phyloP scores from a whole-genome alignment of 2,888 invertebrate species.

The Melipona bicolor region DNA sequence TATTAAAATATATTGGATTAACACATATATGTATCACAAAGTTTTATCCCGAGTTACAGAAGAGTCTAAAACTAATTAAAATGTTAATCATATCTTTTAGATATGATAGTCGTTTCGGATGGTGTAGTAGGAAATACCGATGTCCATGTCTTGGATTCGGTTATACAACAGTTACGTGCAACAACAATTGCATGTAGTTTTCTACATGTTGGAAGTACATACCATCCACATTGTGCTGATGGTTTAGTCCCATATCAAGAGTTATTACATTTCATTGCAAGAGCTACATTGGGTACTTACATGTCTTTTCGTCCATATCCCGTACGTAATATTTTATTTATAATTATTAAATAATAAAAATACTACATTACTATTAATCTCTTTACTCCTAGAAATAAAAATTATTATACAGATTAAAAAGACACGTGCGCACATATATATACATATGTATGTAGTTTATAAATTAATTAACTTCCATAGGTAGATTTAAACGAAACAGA shows the following conservation, averaged over 20 bases:
- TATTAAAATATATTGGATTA: not conserved
- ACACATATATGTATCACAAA: not conserved
- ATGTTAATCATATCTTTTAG: slow-evolving; percentile 82
- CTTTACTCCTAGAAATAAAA: not conserved
- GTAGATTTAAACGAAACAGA: slow-evolving; percentile 64
- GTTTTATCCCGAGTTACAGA: too few species aligned
- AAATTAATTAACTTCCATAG: slow-evolving; percentile 53
- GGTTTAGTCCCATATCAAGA: slow-evolving; percentile 90
- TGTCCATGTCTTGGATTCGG: slow-evolving; percentile 89
- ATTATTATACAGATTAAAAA: not conserved
- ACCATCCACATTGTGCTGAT: slow-evolving; percentile 88
- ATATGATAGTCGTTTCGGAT: slow-evolving; percentile 90
- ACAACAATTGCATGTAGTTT: slow-evolving; percentile 91
- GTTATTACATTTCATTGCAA: slow-evolving; percentile 90
- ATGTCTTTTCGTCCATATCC: slow-evolving; percentile 86
- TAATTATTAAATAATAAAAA: not conserved
- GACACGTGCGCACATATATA: not conserved
- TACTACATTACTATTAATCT: not conserved
- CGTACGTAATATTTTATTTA: slow-evolving; percentile 79
- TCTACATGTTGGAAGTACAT: slow-evolving; percentile 88
- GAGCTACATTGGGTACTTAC: slow-evolving; percentile 90
- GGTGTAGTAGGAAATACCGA: slow-evolving; percentile 90
- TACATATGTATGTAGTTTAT: not conserved
- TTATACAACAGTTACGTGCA: slow-evolving; percentile 90
- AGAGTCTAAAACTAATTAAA: slow-evolving; percentile 7